These are phyloP conservation scores for Cherax quadricarinatus DNA, from an alignment of 1,140 invertebrate genomes.

Conservation along the genomic window DNA sequence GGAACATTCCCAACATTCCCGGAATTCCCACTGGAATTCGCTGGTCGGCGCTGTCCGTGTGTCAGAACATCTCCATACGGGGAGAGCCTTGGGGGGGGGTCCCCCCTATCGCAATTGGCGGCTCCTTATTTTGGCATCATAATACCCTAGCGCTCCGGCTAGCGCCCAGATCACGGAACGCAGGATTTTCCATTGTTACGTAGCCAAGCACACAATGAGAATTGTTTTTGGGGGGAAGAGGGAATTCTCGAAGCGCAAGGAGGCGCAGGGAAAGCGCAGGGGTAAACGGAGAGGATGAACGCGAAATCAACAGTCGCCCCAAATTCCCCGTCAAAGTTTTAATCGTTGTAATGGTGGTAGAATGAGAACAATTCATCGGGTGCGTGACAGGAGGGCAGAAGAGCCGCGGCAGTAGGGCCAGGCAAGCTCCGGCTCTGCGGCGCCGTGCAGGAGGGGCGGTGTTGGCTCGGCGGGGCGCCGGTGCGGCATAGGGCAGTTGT, in stretches of 20 bases:
- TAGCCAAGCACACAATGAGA: no score
- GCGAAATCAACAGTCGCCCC: slow-evolving; percentile 60
- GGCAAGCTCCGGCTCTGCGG: not conserved
- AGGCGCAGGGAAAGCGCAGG: not conserved
- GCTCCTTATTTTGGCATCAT: slow-evolving; percentile 38
- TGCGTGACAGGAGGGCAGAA: slow-evolving; percentile 39
- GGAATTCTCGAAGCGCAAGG: no score
- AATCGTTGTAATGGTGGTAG: slow-evolving; percentile 68
- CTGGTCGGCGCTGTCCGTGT: slow-evolving; percentile 41
- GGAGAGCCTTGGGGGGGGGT: not conserved
- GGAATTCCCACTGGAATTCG: slow-evolving; percentile 61
- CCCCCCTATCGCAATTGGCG: not conserved
- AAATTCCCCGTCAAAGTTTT: slow-evolving; percentile 68
- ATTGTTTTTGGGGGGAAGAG: no score
- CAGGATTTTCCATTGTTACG: not conserved
- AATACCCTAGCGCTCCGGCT: not conserved
- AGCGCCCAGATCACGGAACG: no score
- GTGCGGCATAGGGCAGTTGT: slow-evolving; percentile 23
- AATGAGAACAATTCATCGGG: slow-evolving; percentile 69
- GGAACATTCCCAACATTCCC: slow-evolving; percentile 58
- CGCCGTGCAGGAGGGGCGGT: not conserved
- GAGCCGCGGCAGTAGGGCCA: not conserved
- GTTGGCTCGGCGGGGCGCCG: not conserved
- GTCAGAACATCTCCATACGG: slow-evolving; percentile 68
- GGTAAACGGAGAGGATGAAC: not conserved